A percentile compares a stretch with the other conserved stretches of the same genome.
These are phyloP conservation scores for Trachymyrmex cornetzi DNA, from an alignment of 1,140 invertebrate genomes.

Conservation along the genomic window DNA sequence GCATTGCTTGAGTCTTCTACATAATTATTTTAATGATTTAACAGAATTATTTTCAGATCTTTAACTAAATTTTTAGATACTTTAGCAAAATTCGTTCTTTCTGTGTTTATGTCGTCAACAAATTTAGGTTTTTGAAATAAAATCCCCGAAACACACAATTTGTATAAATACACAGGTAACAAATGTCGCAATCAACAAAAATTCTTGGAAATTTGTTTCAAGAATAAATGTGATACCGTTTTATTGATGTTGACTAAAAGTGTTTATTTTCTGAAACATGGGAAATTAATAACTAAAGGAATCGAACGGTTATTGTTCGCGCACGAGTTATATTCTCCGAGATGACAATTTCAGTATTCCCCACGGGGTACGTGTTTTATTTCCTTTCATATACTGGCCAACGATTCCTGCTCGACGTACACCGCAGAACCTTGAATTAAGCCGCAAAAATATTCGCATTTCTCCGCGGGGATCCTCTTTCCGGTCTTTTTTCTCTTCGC, in stretches of 20 bases:
- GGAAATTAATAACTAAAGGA: conserved; percentile 23
- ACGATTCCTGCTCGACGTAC: not conserved
- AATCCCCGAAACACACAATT: too few relatives aligned
- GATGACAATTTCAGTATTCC: conserved; percentile 53
- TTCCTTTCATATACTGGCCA: conserved; percentile 22
- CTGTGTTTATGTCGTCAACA: not conserved
- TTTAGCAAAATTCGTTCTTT: too few relatives aligned
- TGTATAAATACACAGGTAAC: not conserved
- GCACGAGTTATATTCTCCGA: conserved; percentile 32
- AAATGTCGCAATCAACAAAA: not conserved
- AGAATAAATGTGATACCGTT: not conserved
- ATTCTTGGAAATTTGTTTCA: not conserved
- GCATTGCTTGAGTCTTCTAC: too few relatives aligned
- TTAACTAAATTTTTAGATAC: too few relatives aligned
- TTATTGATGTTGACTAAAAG: conserved; percentile 12
- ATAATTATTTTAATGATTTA: too few relatives aligned
- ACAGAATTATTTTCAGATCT: too few relatives aligned
- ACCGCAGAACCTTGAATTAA: conserved; percentile 15
- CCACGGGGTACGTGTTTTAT: not conserved
- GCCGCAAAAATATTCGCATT: conserved; percentile 42
- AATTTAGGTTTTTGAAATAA: not conserved
- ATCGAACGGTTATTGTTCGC: conserved; percentile 31
- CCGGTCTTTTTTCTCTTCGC: not conserved
- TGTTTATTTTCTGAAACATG: conserved; percentile 17
- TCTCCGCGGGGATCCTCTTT: not conserved